phyloP scores from a whole-genome alignment of 2,797 vertebrate genomes.

The Premnoplex brunnescens region DNA sequence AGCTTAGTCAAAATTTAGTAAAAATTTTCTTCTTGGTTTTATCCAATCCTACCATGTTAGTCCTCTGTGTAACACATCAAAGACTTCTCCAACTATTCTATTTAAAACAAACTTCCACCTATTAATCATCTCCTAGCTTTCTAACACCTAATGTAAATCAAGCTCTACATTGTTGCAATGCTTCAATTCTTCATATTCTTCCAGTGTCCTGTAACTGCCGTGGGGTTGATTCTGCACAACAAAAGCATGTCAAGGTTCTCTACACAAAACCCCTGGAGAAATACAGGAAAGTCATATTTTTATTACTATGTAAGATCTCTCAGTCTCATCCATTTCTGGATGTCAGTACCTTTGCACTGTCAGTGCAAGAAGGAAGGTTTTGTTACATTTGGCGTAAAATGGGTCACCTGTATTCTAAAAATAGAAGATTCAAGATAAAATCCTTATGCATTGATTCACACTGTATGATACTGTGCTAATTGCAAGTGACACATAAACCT shows the following conservation, averaged over 20 bases:
- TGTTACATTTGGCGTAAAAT: neutral
- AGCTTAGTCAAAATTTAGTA: neutral
- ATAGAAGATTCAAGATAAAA: slow-evolving; percentile 10
- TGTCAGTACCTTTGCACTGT: neutral
- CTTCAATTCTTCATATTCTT: neutral
- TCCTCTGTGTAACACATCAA: neutral
- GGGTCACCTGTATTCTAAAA: neutral
- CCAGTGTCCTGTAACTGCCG: neutral
- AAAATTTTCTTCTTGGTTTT: neutral
- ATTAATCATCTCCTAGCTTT: neutral
- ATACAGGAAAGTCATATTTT: neutral
- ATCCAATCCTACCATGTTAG: neutral
- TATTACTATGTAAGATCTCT: neutral
- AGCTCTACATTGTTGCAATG: neutral
- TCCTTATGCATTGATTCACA: neutral
- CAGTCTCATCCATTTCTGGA: neutral
- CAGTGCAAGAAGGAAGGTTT: neutral
- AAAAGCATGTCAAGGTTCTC: neutral
- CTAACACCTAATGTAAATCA: neutral
- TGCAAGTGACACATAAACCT: neutral
- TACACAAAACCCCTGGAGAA: neutral
- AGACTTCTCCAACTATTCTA: neutral
- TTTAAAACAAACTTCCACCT: neutral
- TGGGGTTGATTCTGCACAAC: neutral
- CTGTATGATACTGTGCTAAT: neutral